Evolutionary conservation across 30 jellyfish, hydroid and myxozoan species (phyloP).

Genomic region (Chrysaora quinquecirrha): DNA sequence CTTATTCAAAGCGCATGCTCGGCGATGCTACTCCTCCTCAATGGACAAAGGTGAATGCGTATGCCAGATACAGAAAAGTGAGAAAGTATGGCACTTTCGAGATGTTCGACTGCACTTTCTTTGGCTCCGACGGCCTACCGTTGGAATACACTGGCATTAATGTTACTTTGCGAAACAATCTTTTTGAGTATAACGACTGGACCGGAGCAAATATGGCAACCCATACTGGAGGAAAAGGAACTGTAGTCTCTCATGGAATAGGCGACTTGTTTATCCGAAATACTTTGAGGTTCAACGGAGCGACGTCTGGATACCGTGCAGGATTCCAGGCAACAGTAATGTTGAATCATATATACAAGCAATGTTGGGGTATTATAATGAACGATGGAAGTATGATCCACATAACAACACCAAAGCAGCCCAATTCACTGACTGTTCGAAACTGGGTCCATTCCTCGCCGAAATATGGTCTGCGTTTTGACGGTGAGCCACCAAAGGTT

Average conservation of each 20-base stretch:
- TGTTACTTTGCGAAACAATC: slow-evolving; percentile 14
- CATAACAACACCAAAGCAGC: not conserved
- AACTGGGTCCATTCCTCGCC: slow-evolving; percentile 54
- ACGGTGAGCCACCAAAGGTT: slow-evolving; percentile 54
- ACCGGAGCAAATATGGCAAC: slow-evolving; percentile 42
- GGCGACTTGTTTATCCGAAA: slow-evolving; percentile 13
- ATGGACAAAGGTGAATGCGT: slow-evolving; percentile 22
- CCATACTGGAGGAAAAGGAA: slow-evolving; percentile 9
- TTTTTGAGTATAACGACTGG: slow-evolving; percentile 47
- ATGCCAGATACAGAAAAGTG: not conserved
- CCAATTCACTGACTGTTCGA: not conserved
- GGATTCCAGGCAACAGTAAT: slow-evolving; percentile 2
- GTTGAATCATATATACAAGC: slow-evolving; percentile 22
- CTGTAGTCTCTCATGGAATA: slow-evolving; percentile 11
- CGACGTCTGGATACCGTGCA: slow-evolving; percentile 38
- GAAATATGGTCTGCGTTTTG: slow-evolving; percentile 48
- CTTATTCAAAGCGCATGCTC: slow-evolving; percentile 51
- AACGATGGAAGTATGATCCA: slow-evolving; percentile 51
- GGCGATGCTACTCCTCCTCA: slow-evolving; percentile 17
- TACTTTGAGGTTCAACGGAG: slow-evolving; percentile 47
- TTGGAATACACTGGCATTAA: slow-evolving; percentile 25
- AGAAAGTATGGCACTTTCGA: slow-evolving; percentile 33
- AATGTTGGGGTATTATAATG: slow-evolving; percentile 51
- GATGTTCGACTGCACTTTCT: slow-evolving; percentile 17
- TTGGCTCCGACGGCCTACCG: slow-evolving; percentile 49